phyloP scores from a whole-genome alignment of 2,113 vertebrate species.

The Tautogolabrus adspersus region DNA sequence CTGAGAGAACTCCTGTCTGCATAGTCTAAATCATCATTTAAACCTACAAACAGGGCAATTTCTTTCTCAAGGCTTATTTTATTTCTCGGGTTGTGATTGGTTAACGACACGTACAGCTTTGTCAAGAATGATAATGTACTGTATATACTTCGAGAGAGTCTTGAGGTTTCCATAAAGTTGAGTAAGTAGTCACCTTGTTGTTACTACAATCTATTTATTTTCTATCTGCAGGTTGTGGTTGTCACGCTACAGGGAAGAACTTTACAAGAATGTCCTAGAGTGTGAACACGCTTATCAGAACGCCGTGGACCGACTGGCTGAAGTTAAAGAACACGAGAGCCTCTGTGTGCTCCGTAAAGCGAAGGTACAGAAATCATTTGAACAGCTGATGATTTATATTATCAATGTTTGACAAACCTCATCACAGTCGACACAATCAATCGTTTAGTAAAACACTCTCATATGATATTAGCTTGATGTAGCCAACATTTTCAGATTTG shows the following conservation, averaged over 20 bases:
- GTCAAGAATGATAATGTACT: neutral
- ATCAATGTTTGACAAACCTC: too few relatives aligned
- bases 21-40: constrained; percentile 33
- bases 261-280: constrained; percentile 74
- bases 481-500: too few relatives aligned
- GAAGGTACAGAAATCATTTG: constrained; percentile 50
- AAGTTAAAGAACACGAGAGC: constrained; percentile 87
- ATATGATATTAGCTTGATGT: too few relatives aligned
- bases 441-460: too few relatives aligned
- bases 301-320: constrained; percentile 86
- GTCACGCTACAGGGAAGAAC: constrained; percentile 82
- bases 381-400: too few relatives aligned
- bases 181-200: neutral
- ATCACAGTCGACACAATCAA: too few relatives aligned
- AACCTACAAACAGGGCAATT: constrained; percentile 20
- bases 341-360: constrained; percentile 85
- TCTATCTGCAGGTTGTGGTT: constrained; percentile 87
- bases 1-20: constrained; percentile 19
- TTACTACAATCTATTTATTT: constrained; percentile 1
- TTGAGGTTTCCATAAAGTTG: neutral
- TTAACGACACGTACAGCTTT: neutral
- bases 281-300: constrained; percentile 85
- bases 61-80: neutral
- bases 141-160: neutral
- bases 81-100: neutral